phyloP scores from a whole-genome alignment of 2,888 invertebrate genomes.

The Dryococelus australis region DNA sequence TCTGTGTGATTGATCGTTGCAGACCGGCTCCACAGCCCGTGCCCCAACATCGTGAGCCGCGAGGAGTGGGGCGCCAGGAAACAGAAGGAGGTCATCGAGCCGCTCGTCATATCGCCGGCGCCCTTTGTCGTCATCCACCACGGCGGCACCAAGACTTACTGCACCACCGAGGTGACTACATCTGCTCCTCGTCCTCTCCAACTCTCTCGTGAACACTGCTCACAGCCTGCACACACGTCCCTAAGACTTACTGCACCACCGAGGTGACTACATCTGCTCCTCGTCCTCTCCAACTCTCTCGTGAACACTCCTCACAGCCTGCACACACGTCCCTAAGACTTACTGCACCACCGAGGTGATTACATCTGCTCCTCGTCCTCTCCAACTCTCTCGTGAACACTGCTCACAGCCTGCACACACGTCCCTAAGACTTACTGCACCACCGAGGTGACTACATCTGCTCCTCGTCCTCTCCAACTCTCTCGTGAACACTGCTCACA shows the following conservation, averaged over 20 bases:
- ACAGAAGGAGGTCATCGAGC: conserved; percentile 44
- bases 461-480: no score
- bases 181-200: no score
- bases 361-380: no score
- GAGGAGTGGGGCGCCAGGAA: conserved; percentile 64
- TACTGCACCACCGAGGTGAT: conserved; percentile 52
- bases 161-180: conserved; percentile 47
- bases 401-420: no score
- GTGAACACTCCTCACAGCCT: no score
- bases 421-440: conserved; percentile 54
- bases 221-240: no score
- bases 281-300: no score
- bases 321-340: conserved; percentile 50
- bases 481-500: no score
- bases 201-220: no score
- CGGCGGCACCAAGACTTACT: conserved; percentile 54
- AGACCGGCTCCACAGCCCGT: conserved; percentile 48
- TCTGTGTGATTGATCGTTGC: neutral
- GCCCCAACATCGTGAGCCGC: conserved; percentile 65
- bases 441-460: conserved; percentile 35
- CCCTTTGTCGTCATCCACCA: conserved; percentile 58
- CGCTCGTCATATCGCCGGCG: conserved; percentile 50
- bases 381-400: no score
- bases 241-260: conserved; percentile 52
- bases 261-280: conserved; percentile 17